Conservation (phyloP, 2,888 invertebrate genomes). For the Hetaerina titia region DNA sequence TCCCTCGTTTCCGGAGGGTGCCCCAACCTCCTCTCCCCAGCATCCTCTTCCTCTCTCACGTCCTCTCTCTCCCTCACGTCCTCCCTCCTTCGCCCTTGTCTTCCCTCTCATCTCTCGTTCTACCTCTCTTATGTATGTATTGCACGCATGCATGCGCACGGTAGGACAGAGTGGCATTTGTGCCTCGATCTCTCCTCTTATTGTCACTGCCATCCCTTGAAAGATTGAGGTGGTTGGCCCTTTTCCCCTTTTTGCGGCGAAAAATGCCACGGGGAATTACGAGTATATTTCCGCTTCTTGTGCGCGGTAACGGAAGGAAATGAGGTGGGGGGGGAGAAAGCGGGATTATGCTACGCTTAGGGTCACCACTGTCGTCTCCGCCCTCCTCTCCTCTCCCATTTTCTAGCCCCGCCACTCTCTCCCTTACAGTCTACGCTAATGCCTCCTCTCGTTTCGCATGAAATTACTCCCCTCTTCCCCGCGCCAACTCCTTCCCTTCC, state of each 20-base stretch:
- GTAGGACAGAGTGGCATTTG: background rate
- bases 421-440: no score
- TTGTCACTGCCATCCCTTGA: background rate
- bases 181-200: background rate
- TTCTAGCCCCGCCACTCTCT: no score
- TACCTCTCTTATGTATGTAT: background rate
- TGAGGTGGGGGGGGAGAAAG: background rate
- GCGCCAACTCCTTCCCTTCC: no score
- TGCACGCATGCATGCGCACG: background rate
- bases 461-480: no score
- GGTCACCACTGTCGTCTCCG: background rate
- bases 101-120: no score
- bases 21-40: background rate
- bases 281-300: slow-evolving; percentile 41
- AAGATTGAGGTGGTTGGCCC: background rate
- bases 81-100: background rate
- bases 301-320: background rate
- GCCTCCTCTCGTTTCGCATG: no score
- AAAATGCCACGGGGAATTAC: background rate
- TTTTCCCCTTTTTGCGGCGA: background rate
- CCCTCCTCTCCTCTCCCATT: background rate
- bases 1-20: background rate
- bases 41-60: background rate
- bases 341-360: slow-evolving; percentile 27
- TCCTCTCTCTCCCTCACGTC: no score